Conservation (phyloP, 1,140 invertebrate species). For the Anastrepha obliqua region DNA sequence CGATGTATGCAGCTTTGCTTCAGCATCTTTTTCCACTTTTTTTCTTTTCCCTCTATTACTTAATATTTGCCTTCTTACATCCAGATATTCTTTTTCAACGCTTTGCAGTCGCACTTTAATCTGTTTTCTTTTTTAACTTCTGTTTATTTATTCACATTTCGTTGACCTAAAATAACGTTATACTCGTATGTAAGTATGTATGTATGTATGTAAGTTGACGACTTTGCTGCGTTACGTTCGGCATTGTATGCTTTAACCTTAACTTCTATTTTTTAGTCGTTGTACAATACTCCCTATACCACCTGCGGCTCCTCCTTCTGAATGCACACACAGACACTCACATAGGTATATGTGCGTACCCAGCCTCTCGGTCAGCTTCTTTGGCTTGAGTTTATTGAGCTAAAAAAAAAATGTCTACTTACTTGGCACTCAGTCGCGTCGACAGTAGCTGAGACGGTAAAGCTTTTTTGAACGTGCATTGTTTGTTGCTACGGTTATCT, state of each 20-base stretch:
- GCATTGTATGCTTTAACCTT: not conserved
- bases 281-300: not conserved
- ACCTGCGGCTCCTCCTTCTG: not conserved
- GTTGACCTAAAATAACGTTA: constrained; percentile 38
- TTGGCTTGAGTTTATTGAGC: not conserved
- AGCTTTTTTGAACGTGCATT: not conserved
- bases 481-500: not conserved
- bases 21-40: no score
- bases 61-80: no score
- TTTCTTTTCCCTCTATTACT: no score
- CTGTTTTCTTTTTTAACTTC: constrained; percentile 1
- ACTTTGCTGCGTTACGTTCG: not conserved
- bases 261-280: not conserved
- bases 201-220: not conserved
- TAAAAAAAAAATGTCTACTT: constrained; percentile 16
- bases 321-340: not conserved
- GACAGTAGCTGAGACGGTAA: constrained; percentile 12
- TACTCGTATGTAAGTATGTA: no score
- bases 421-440: not conserved
- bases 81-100: not conserved
- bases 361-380: not conserved
- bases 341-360: not conserved
- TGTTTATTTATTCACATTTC: constrained; percentile 15
- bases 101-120: not conserved
- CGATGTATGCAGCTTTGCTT: no score